Percentiles rank a stretch among this genome's conserved stretches.
phyloP scores from a whole-genome alignment of 1,140 invertebrate genomes.

The Drosophila nasuta region DNA sequence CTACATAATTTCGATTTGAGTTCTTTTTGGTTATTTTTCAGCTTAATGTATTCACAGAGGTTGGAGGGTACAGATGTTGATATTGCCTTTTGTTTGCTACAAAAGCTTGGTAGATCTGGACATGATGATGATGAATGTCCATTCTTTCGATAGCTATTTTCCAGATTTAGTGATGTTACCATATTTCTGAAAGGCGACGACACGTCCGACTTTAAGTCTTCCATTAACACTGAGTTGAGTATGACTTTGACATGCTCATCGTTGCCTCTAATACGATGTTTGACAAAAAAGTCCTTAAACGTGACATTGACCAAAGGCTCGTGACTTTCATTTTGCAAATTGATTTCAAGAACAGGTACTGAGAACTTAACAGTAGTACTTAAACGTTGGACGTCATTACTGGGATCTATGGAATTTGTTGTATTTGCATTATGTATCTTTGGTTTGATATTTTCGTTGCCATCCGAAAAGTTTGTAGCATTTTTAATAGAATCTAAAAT shows the following conservation, averaged over 20 bases:
- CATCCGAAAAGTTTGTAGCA: conserved; percentile 73
- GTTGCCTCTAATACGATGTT: conserved; percentile 88
- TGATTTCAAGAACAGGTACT: conserved; percentile 89
- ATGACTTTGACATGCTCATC: conserved; percentile 90
- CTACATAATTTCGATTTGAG: conserved; percentile 37
- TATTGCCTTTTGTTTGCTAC: conserved; percentile 47
- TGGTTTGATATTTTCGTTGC: conserved; percentile 34
- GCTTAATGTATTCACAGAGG: conserved; percentile 86
- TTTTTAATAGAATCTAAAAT: conserved; percentile 90
- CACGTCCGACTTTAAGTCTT: conserved; percentile 92
- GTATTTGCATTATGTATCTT: conserved; percentile 39
- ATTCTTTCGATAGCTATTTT: conserved; percentile 60
- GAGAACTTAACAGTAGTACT: conserved; percentile 88
- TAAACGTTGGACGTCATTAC: conserved; percentile 33
- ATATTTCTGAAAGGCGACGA: conserved; percentile 92
- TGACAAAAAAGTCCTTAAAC: conserved; percentile 92
- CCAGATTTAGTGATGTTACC: conserved; percentile 89
- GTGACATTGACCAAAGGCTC: conserved; percentile 90
- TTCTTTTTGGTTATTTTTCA: conserved; percentile 55
- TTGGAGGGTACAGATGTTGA: conserved; percentile 89
- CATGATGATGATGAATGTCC: conserved; percentile 92
- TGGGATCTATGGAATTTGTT: conserved; percentile 22
- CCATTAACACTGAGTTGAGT: conserved; percentile 93
- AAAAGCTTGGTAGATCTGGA: conserved; percentile 88
- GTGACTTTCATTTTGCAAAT: conserved; percentile 88